Percentiles rank a stretch among this genome's conserved stretches.
phyloP scores from a whole-genome alignment of 2,113 vertebrate species.

The Dolichotis patagonum region DNA sequence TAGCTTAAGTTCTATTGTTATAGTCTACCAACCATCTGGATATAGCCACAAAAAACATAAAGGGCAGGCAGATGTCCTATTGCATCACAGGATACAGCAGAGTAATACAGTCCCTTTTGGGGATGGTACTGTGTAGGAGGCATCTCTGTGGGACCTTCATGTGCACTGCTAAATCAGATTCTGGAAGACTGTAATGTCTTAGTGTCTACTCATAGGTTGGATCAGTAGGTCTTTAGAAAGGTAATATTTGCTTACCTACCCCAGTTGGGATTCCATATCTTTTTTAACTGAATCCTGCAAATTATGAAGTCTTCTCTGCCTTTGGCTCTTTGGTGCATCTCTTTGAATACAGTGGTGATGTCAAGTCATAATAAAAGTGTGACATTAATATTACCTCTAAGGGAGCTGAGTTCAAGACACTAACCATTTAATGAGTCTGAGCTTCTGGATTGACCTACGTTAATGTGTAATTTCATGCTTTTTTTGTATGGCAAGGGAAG shows the following conservation, averaged over 20 bases:
- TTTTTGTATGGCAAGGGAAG: slow-evolving; percentile 69
- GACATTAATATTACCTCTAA: slow-evolving; percentile 65
- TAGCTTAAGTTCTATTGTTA: background rate
- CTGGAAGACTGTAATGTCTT: background rate
- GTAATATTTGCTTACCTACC: background rate
- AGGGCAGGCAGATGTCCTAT: background rate
- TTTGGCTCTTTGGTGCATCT: slow-evolving; percentile 10
- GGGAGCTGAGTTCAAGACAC: slow-evolving; percentile 69
- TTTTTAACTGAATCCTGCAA: background rate
- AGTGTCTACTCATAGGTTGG: background rate
- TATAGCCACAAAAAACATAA: background rate
- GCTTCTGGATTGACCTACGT: slow-evolving; percentile 64
- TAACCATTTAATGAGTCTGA: slow-evolving; percentile 73
- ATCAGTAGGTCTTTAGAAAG: background rate
- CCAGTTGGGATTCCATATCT: background rate
- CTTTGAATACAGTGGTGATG: background rate
- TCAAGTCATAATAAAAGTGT: slow-evolving; percentile 70
- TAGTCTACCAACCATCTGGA: background rate
- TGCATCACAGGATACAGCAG: background rate
- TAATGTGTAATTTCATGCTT: slow-evolving; percentile 77
- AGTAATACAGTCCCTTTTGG: background rate
- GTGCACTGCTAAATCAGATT: no score
- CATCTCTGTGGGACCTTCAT: background rate
- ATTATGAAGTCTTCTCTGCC: background rate
- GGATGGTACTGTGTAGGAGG: background rate